Percentiles rank a stretch among this genome's conserved stretches.
Evolutionary conservation across 35 echinoderm and acorn worm species (phyloP).

Genomic region (Holothuria glaberrima): DNA sequence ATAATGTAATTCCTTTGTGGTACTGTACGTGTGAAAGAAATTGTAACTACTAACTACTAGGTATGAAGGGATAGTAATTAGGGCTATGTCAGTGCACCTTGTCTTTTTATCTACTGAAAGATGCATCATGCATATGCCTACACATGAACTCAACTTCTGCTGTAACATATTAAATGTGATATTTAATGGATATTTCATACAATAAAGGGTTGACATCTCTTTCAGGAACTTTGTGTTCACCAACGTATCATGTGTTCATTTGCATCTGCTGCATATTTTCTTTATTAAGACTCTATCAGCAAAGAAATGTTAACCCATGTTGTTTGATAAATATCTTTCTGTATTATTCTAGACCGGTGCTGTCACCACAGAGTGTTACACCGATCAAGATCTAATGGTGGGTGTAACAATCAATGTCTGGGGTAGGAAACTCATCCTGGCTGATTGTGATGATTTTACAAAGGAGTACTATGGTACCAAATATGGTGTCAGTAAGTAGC

Average conservation of each 20-base stretch:
- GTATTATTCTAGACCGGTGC: conserved; percentile 79
- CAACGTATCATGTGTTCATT: background rate
- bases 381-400: conserved; percentile 79
- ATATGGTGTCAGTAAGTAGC: conserved; percentile 91
- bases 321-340: conserved; percentile 7
- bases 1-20: too few relatives aligned
- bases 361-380: conserved; percentile 85
- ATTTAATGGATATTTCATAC: too few relatives aligned
- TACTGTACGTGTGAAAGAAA: too few relatives aligned
- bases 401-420: conserved; percentile 83
- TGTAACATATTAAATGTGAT: too few relatives aligned
- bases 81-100: too few relatives aligned
- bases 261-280: background rate
- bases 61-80: too few relatives aligned
- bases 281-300: background rate
- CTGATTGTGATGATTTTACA: conserved; percentile 97
- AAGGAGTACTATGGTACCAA: conserved; percentile 93
- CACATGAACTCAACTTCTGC: too few relatives aligned
- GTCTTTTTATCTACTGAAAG: too few relatives aligned
- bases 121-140: too few relatives aligned
- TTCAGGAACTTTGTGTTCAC: too few relatives aligned
- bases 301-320: background rate
- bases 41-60: too few relatives aligned
- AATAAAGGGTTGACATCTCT: too few relatives aligned
- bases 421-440: conserved; percentile 78